These are phyloP conservation scores for Phenganax stokvisi DNA, from an alignment of 92 coral and sea anemone species.

Conservation along the genomic window DNA sequence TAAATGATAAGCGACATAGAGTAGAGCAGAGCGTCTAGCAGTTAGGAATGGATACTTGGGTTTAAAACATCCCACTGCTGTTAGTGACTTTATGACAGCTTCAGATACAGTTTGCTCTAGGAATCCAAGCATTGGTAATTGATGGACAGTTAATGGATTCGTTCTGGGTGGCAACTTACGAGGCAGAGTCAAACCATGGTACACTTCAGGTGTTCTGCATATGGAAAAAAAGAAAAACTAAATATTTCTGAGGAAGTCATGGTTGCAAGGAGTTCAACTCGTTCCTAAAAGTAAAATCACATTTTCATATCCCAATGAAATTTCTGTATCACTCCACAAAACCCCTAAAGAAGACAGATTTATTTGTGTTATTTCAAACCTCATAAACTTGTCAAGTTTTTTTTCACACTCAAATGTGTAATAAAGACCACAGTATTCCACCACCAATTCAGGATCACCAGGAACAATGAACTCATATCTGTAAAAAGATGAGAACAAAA, in stretches of 20 bases:
- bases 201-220: constrained; percentile 70
- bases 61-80: constrained; percentile 92
- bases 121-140: constrained; percentile 92
- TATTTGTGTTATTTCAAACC: constrained; percentile 39
- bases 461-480: constrained; percentile 87
- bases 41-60: constrained; percentile 89
- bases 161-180: constrained; percentile 89
- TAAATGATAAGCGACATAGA: constrained; percentile 85
- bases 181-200: constrained; percentile 75
- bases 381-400: constrained; percentile 81
- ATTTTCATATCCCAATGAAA: no score
- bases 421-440: constrained; percentile 69
- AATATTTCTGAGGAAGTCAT: background rate
- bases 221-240: background rate
- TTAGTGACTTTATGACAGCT: constrained; percentile 78
- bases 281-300: background rate
- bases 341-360: background rate
- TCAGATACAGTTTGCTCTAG: constrained; percentile 95
- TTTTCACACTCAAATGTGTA: constrained; percentile 80
- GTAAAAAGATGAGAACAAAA: constrained; percentile 1
- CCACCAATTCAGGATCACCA: constrained; percentile 84
- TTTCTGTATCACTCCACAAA: no score
- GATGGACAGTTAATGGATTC: constrained; percentile 67
- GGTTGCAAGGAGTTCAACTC: background rate
- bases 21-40: constrained; percentile 77